These are phyloP conservation scores for Bovichtus variegatus DNA, from an alignment of 2,797 vertebrate genomes.

Conservation along the genomic window DNA sequence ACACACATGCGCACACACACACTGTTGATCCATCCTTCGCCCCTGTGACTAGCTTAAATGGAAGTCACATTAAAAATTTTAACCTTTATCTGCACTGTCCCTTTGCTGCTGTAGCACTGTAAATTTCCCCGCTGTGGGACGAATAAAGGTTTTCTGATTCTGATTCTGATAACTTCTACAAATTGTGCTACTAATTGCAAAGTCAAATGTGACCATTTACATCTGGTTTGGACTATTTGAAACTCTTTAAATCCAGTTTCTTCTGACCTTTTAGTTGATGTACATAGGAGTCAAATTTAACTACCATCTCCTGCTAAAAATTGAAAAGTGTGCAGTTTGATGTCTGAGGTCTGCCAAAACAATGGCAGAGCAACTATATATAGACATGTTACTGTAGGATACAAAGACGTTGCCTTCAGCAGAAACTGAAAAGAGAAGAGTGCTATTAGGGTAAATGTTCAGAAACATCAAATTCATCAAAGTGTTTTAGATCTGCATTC, in stretches of 20 bases:
- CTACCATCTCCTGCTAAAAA: not conserved
- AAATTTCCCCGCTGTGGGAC: too few relatives aligned
- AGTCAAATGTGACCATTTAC: not conserved
- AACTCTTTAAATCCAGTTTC: not conserved
- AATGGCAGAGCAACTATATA: slow-evolving; percentile 7
- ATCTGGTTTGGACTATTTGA: not conserved
- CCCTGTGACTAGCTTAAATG: slow-evolving; percentile 3
- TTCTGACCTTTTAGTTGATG: slow-evolving; percentile 1
- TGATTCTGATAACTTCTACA: not conserved
- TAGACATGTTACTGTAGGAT: not conserved
- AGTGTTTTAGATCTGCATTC: slow-evolving; percentile 21
- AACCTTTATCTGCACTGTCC: too few relatives aligned
- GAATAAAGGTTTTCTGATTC: too few relatives aligned
- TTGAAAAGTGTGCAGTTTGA: slow-evolving; percentile 14
- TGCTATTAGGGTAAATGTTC: slow-evolving; percentile 24
- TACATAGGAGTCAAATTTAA: not conserved
- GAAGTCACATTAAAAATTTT: slow-evolving; percentile 6
- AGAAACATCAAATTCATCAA: slow-evolving; percentile 38
- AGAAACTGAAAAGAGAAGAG: not conserved
- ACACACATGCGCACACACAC: slow-evolving; percentile 6
- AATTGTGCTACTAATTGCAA: not conserved
- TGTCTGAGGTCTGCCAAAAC: slow-evolving; percentile 16
- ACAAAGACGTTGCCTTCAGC: not conserved
- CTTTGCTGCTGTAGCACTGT: too few relatives aligned
- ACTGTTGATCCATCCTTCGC: not conserved